Percentiles rank a stretch among this genome's conserved stretches.
Evolutionary conservation across 2,888 invertebrate genomes (phyloP).

Genomic region (Allolobophora icterica): DNA sequence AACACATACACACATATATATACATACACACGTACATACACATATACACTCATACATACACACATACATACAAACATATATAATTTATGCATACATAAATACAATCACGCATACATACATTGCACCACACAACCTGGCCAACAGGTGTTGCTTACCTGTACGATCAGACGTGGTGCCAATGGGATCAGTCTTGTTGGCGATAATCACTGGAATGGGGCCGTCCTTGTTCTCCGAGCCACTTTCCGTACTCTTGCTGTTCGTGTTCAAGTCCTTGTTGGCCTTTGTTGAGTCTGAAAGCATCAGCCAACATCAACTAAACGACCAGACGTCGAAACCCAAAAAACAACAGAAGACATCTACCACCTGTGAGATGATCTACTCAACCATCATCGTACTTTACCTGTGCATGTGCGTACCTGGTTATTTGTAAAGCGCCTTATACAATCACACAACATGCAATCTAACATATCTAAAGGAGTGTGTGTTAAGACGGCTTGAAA

Average conservation of each 20-base stretch:
- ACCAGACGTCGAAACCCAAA: no score
- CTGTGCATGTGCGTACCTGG: no score
- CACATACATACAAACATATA: no score
- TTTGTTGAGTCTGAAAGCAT: conserved; percentile 29
- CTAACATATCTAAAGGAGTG: no score
- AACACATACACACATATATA: not conserved
- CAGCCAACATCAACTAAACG: not conserved
- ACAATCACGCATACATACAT: not conserved
- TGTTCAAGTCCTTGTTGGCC: conserved; percentile 29
- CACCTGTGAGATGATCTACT: no score
- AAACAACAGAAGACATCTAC: no score
- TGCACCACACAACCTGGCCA: not conserved
- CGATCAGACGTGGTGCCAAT: not conserved
- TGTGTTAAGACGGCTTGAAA: no score
- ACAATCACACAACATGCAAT: no score
- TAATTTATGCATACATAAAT: no score
- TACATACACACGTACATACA: not conserved
- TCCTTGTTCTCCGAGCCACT: conserved; percentile 33
- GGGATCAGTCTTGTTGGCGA: not conserved
- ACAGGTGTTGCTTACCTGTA: not conserved
- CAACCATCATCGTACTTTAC: no score
- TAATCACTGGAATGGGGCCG: conserved; percentile 22
- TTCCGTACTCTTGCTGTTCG: conserved; percentile 33
- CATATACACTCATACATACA: no score
- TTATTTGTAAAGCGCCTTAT: no score